A percentile compares a stretch with the other conserved stretches of the same genome.
Conservation (phyloP, 2,113 vertebrate genomes). For the Thamnophis sirtalis region DNA sequence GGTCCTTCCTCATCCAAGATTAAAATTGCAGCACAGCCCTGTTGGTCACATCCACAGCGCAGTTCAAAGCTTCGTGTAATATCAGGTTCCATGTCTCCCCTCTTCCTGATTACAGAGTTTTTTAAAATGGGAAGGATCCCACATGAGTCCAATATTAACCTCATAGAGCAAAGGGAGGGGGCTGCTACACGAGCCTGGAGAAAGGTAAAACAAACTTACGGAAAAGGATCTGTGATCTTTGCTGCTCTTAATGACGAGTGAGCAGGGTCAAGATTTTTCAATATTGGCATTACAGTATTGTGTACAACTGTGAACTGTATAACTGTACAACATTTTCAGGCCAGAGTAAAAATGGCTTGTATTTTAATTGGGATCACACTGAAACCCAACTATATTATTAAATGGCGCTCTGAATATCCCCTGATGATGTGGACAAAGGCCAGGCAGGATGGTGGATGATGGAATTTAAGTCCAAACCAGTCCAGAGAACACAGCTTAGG, state of each 20-base stretch:
- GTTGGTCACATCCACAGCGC: neutral
- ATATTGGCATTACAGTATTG: neutral
- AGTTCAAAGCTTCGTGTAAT: neutral
- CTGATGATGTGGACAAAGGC: neutral
- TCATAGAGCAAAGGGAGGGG: neutral
- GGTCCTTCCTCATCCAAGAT: conserved; percentile 54
- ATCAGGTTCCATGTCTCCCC: neutral
- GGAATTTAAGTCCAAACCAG: neutral
- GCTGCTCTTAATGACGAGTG: neutral
- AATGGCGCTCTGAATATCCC: neutral
- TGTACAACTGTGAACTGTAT: neutral
- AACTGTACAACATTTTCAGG: neutral
- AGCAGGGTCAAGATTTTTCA: neutral
- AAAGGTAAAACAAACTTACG: neutral
- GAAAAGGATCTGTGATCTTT: neutral
- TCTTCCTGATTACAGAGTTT: neutral
- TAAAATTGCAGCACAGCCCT: neutral
- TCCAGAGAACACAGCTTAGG: neutral
- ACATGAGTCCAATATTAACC: neutral
- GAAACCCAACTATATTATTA: neutral
- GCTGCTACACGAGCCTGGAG: no score
- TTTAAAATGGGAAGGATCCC: neutral
- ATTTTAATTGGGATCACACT: neutral
- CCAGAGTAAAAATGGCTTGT: neutral
- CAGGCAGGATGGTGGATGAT: neutral